Evolutionary conservation across 92 coral and sea anemone species (phyloP), one percentile per base, ranked within the genome.

Genomic region (Blastomussa wellsi): DNA sequence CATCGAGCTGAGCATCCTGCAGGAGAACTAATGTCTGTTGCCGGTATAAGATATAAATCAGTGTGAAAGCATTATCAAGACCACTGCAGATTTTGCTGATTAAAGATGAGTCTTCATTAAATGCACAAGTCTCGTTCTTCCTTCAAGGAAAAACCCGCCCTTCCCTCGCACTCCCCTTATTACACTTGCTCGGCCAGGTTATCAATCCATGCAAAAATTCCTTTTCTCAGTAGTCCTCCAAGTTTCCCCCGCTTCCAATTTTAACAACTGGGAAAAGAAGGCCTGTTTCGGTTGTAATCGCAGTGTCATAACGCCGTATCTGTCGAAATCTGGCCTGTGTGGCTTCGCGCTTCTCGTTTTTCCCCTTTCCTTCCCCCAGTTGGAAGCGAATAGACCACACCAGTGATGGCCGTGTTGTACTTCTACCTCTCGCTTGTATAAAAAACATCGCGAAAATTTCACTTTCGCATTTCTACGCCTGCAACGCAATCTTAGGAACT

Each of bases 1-100:
- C 75, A 80, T 80, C n/a, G 84, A 80, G 62, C 26, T 80, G 19
- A 80, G 24, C 47, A 80, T 80, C 75, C 17, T 80, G n/a, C 26
- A 59, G 14, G 75, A 59, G 44, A 80, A 66, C 75, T 80, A 52
- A 60, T 13, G 13, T 29, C 29, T 32, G 4, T 11, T 31, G 22
- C 41, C 19, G 19, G 15, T 5, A 29, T 14, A 14, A 66, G 20
- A 66, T 4, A 32, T 29, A 32, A 5, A 13, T 28, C 0, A 29
- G 37, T 31, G 0, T 59, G 67, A 66, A 11, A 66, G 6, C 26
- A 55, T 22, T 55, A 28, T 55, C 9, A 55, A 22, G 39, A 28
- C 15, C 15, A 28, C 38, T 66, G 71, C 31, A 66, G 19, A 9
- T 66, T 35, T 14, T 67, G 72, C 39, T 67, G 72, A 67, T 67